These are phyloP conservation scores for Ariopsis seemanni DNA, from an alignment of 2,113 vertebrate species.

Conservation along the genomic window DNA sequence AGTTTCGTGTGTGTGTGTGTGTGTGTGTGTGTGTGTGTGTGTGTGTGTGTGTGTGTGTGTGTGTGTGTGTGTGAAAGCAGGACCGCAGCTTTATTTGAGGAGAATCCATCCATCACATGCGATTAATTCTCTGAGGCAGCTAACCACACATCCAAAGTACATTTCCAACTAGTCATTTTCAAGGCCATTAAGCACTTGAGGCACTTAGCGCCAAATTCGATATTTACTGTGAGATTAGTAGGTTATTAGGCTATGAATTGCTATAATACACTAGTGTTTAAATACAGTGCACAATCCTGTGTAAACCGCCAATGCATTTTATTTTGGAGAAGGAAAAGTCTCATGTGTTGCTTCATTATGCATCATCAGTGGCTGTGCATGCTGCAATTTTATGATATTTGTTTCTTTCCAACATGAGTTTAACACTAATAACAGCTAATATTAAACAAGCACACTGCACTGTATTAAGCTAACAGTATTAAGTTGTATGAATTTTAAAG, in stretches of 20 bases:
- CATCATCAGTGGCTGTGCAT: constrained; percentile 88
- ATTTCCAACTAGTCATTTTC: constrained; percentile 91
- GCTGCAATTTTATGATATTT: constrained; percentile 82
- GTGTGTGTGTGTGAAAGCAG: background rate
- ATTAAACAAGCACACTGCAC: background rate
- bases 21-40: too few relatives aligned
- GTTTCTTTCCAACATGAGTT: constrained; percentile 77
- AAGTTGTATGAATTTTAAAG: background rate
- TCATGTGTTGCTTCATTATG: constrained; percentile 76
- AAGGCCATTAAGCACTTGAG: constrained; percentile 90
- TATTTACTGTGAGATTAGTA: constrained; percentile 83
- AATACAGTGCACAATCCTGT: constrained; percentile 78
- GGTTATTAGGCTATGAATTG: constrained; percentile 84
- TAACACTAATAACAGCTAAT: constrained; percentile 54
- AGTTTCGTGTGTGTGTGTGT: background rate
- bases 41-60: background rate
- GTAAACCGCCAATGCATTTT: background rate
- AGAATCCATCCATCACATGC: constrained; percentile 52
- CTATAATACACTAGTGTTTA: constrained; percentile 86
- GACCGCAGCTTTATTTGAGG: constrained; percentile 38
- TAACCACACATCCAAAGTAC: constrained; percentile 94
- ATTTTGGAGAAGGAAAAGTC: constrained; percentile 64
- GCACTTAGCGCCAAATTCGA: constrained; percentile 92
- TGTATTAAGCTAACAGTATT: background rate
- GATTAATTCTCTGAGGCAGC: constrained; percentile 68